Percentiles rank a stretch among this genome's conserved stretches.
These are phyloP conservation scores for Plumapathes pennacea DNA, from an alignment of 92 coral and sea anemone species.

Conservation along the genomic window DNA sequence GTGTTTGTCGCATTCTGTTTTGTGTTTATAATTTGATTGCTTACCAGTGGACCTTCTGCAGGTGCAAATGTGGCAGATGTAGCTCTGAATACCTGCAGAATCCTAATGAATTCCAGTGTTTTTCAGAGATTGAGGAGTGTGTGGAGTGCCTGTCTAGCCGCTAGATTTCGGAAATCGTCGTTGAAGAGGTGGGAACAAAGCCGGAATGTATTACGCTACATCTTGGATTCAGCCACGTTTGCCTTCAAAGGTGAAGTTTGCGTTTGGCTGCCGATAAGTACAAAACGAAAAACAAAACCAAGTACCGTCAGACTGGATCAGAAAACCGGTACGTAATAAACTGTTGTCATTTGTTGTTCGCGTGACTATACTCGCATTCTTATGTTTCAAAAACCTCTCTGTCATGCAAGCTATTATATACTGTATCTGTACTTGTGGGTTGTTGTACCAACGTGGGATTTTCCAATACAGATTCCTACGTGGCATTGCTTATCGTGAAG, in stretches of 20 bases:
- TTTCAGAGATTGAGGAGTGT: constrained; percentile 38
- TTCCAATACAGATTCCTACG: constrained; percentile 31
- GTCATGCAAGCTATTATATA: no score
- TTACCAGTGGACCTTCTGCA: constrained; percentile 15
- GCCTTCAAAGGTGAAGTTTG: constrained; percentile 54
- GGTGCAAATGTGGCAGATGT: constrained; percentile 64
- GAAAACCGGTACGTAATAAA: constrained; percentile 33
- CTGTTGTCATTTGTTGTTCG: background rate
- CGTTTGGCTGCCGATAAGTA: constrained; percentile 58
- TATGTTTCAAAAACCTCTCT: background rate
- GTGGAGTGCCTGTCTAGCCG: constrained; percentile 27
- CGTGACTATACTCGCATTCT: background rate
- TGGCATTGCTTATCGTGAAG: constrained; percentile 45
- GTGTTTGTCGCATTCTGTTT: constrained; percentile 1
- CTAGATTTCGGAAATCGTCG: constrained; percentile 24
- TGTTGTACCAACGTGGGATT: no score
- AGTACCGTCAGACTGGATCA: constrained; percentile 56
- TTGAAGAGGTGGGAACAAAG: constrained; percentile 17
- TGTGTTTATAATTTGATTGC: no score
- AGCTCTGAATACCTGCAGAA: constrained; percentile 31
- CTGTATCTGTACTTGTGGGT: no score
- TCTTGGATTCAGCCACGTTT: constrained; percentile 52
- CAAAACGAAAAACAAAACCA: constrained; percentile 31
- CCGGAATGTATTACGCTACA: constrained; percentile 43
- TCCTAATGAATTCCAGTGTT: constrained; percentile 49